Conservation (phyloP, 2,113 vertebrate genomes). For the Pogonocichla stellata region DNA sequence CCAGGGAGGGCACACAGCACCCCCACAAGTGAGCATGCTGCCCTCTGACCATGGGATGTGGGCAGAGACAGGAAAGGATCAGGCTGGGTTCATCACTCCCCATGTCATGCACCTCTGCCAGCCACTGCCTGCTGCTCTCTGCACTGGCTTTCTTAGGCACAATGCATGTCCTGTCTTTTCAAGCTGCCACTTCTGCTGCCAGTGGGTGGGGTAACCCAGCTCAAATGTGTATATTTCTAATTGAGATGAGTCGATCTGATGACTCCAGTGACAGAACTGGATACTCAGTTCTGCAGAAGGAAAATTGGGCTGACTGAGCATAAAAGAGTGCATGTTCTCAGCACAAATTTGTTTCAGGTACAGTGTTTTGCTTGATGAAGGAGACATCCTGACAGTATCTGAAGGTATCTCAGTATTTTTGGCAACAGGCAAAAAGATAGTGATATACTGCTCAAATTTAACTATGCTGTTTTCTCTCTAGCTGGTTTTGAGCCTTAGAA, state of each 20-base stretch:
- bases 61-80: background rate
- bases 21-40: rapidly evolving
- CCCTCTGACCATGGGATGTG: rapidly evolving
- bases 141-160: background rate
- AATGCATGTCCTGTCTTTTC: background rate
- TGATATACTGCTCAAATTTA: background rate
- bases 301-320: background rate
- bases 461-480: background rate
- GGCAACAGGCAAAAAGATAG: background rate
- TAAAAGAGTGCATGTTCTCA: background rate
- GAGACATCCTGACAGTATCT: background rate
- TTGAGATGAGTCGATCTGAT: background rate
- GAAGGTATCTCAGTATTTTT: background rate
- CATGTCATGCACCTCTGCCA: background rate
- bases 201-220: background rate
- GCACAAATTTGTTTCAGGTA: background rate
- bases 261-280: background rate
- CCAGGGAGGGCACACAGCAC: background rate
- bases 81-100: background rate
- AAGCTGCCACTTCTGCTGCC: background rate
- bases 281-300: background rate
- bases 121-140: background rate
- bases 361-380: background rate
- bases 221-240: background rate
- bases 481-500: background rate